Evolutionary conservation across 2,113 vertebrate species (phyloP).

Genomic region (Spea multiplicata): DNA sequence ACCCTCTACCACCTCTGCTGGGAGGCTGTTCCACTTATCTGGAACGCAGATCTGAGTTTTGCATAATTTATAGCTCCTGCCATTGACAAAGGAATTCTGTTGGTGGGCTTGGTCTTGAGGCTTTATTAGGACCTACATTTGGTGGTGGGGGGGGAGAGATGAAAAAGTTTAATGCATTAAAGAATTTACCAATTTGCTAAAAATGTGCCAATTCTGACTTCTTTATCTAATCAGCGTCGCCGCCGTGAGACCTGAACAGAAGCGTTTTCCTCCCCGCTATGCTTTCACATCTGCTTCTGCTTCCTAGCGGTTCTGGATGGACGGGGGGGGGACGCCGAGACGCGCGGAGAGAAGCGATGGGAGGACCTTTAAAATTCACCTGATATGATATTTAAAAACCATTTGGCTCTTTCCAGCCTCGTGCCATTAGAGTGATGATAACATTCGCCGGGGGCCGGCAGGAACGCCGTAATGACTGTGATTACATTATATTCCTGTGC

Average conservation of each 20-base stretch:
- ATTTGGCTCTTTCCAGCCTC: slow-evolving; percentile 30
- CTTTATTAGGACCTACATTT: neutral
- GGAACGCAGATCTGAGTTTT: too few relatives aligned
- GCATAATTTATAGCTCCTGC: too few relatives aligned
- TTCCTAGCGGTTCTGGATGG: slow-evolving; percentile 2
- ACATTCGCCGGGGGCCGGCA: slow-evolving; percentile 24
- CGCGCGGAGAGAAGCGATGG: neutral
- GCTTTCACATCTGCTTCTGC: slow-evolving; percentile 30
- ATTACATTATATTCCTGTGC: slow-evolving; percentile 38
- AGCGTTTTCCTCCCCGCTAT: neutral
- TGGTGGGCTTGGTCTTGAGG: neutral
- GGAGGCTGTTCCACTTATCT: too few relatives aligned
- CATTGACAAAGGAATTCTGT: too few relatives aligned
- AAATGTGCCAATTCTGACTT: too few relatives aligned
- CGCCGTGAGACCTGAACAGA: too few relatives aligned
- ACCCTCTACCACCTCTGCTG: too few relatives aligned
- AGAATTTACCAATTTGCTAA: too few relatives aligned
- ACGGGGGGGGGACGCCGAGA: neutral
- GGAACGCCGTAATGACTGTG: slow-evolving; percentile 35
- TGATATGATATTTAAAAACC: slow-evolving; percentile 42
- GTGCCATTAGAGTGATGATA: slow-evolving; percentile 29
- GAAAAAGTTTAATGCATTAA: too few relatives aligned
- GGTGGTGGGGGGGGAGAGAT: neutral
- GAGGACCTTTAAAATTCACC: slow-evolving; percentile 37
- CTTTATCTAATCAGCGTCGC: too few relatives aligned